Conservation (phyloP, 2,888 invertebrate genomes). For the Campaea margaritaria region DNA sequence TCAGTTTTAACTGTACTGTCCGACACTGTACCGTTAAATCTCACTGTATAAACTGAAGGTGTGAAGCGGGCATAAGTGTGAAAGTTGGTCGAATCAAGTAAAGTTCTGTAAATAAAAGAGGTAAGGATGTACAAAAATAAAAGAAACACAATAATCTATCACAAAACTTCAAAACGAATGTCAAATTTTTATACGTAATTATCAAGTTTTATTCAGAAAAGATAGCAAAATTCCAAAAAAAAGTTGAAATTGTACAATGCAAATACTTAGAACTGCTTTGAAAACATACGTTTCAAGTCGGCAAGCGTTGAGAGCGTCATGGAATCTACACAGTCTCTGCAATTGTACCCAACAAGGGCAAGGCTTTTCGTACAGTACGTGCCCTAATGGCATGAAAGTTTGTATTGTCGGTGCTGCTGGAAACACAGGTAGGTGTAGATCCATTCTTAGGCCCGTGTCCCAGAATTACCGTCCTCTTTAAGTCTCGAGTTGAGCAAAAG, state of each 20-base stretch:
- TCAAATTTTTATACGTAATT: background rate
- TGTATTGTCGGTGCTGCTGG: conserved; percentile 84
- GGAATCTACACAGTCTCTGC: conserved; percentile 6
- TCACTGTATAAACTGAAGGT: no score
- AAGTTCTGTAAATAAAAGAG: no score
- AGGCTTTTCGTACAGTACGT: conserved; percentile 53
- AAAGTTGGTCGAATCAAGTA: no score
- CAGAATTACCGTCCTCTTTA: no score
- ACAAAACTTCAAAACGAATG: background rate
- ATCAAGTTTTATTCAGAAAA: background rate
- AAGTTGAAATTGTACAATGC: conserved; percentile 42
- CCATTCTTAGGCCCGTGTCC: no score
- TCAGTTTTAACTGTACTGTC: no score
- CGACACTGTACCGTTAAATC: no score
- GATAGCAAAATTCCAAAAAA: conserved; percentile 39
- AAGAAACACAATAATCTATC: background rate
- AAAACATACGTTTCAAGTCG: conserved; percentile 33
- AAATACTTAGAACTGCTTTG: conserved; percentile 31
- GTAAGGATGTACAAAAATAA: background rate
- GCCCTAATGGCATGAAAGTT: conserved; percentile 80
- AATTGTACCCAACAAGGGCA: background rate
- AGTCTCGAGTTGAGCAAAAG: no score
- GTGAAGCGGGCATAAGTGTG: no score
- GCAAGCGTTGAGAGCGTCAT: conserved; percentile 25
- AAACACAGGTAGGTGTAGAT: conserved; percentile 66